These are phyloP conservation scores for Arrhamphus sclerolepis DNA, from an alignment of 2,797 vertebrate genomes.

Conservation along the genomic window DNA sequence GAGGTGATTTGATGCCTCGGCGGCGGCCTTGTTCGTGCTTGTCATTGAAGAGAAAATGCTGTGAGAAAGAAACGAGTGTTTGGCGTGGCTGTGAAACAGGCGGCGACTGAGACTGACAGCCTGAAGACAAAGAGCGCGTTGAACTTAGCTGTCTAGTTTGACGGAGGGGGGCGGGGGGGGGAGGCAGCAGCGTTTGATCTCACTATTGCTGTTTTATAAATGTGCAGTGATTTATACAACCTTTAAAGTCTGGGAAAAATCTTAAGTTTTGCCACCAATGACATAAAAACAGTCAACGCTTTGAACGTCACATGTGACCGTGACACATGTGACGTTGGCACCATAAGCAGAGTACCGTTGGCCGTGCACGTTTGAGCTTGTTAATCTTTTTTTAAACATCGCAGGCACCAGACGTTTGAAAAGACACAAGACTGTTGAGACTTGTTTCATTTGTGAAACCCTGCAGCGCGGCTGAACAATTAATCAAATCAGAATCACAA, in stretches of 20 bases:
- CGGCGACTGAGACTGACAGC: background rate
- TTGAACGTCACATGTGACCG: too few relatives aligned
- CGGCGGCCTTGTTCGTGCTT: slow-evolving; percentile 41
- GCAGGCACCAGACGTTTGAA: too few relatives aligned
- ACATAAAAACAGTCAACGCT: too few relatives aligned
- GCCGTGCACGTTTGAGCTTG: too few relatives aligned
- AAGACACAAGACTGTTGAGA: too few relatives aligned
- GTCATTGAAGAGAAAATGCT: slow-evolving; percentile 27
- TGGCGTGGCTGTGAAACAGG: slow-evolving; percentile 32
- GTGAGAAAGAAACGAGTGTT: slow-evolving; percentile 19
- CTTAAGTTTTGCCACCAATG: background rate
- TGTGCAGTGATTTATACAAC: too few relatives aligned
- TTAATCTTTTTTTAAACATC: too few relatives aligned
- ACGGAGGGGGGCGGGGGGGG: background rate
- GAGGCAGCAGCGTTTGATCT: background rate
- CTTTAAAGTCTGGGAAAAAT: background rate
- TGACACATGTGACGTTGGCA: too few relatives aligned
- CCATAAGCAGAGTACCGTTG: too few relatives aligned
- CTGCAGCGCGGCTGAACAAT: too few relatives aligned
- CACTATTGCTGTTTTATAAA: background rate
- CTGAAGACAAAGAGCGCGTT: slow-evolving; percentile 26
- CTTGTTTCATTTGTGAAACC: too few relatives aligned
- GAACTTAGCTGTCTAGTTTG: slow-evolving; percentile 22
- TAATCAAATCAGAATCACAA: too few relatives aligned
- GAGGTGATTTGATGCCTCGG: slow-evolving; percentile 27